Evolutionary conservation across 2,797 vertebrate species (phyloP).

Genomic region (Coregonus ussuriensis): DNA sequence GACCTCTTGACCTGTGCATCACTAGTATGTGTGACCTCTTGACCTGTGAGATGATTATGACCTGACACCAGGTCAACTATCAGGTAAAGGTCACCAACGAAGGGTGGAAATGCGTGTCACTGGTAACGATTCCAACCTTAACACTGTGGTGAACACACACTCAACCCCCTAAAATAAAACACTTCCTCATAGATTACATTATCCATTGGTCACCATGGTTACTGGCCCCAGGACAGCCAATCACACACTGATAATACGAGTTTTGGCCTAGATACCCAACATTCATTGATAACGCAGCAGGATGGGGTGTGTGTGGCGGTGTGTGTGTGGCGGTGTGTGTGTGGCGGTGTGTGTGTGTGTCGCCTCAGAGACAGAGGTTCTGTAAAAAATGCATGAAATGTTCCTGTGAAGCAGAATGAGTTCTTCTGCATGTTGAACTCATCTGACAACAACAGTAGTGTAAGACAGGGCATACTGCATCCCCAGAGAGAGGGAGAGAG

Average conservation of each 20-base stretch:
- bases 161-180: slow-evolving; percentile 27
- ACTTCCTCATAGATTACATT: slow-evolving; percentile 61
- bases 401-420: slow-evolving; percentile 9
- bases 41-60: too few species aligned
- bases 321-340: not conserved
- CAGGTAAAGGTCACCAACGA: too few species aligned
- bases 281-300: not conserved
- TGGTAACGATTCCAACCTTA: too few species aligned
- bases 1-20: too few species aligned
- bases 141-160: too few species aligned
- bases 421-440: not conserved
- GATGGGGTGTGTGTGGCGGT: too few species aligned
- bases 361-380: not conserved
- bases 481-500: not conserved
- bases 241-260: slow-evolving; percentile 64
- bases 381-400: slow-evolving; percentile 15
- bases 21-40: too few species aligned
- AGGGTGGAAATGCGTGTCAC: too few species aligned
- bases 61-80: too few species aligned
- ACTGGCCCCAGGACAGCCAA: slow-evolving; percentile 60
- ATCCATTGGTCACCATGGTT: slow-evolving; percentile 74
- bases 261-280: slow-evolving; percentile 74
- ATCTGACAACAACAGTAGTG: not conserved
- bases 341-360: not conserved
- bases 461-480: not conserved